Conservation (phyloP, 2,797 vertebrate species). For the Notamacropus eugenii region DNA sequence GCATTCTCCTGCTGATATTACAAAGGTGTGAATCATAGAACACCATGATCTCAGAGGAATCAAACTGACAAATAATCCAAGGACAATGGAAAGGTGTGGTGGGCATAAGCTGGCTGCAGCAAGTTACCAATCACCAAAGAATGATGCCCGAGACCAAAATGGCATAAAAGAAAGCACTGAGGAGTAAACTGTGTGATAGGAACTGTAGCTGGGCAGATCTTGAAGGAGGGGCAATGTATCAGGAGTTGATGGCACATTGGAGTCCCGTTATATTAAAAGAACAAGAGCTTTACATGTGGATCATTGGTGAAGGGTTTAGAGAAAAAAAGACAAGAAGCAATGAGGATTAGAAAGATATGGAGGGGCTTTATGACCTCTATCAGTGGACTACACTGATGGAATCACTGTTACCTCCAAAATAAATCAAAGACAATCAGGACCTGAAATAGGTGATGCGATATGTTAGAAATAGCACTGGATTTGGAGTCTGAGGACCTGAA, state of each 20-base stretch:
- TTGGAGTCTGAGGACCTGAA: neutral
- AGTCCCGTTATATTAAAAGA: neutral
- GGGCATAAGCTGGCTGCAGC: neutral
- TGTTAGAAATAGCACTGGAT: neutral
- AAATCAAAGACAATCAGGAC: neutral
- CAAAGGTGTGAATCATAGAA: neutral
- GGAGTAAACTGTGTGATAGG: neutral
- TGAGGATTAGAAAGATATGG: neutral
- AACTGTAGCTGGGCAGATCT: neutral
- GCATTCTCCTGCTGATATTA: neutral
- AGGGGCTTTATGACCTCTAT: no score
- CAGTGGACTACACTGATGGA: neutral
- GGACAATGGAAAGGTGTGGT: neutral
- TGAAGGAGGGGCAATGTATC: neutral
- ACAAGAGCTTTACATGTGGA: neutral
- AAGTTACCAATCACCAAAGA: neutral
- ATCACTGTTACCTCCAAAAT: neutral
- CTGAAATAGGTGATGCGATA: neutral
- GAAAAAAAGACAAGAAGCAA: neutral
- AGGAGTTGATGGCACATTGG: no score
- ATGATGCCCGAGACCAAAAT: neutral
- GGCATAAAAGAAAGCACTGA: neutral
- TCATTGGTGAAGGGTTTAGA: neutral
- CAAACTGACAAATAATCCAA: neutral
- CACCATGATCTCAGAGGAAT: neutral